A percentile compares a stretch with the other conserved stretches of the same genome.
phyloP scores from a whole-genome alignment of 2,888 invertebrate species.

The Epirrhoe alternata region DNA sequence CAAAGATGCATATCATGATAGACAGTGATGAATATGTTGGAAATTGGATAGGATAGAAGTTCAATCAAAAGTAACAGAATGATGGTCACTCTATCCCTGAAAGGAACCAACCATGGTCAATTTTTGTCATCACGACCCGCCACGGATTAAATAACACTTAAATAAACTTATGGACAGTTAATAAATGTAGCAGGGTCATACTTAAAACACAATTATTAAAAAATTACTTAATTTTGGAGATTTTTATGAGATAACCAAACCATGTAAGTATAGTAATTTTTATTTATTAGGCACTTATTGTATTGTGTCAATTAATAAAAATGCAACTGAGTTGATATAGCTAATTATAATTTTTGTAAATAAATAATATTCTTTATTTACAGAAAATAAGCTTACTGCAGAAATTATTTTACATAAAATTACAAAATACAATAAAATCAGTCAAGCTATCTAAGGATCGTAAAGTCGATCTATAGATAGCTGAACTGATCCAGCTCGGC shows the following conservation, averaged over 20 bases:
- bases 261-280: constrained; percentile 1
- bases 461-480: too few relatives aligned
- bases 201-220: constrained; percentile 9
- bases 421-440: too few relatives aligned
- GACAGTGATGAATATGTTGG: too few relatives aligned
- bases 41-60: too few relatives aligned
- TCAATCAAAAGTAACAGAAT: neutral
- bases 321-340: too few relatives aligned
- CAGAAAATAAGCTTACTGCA: too few relatives aligned
- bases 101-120: constrained; percentile 24
- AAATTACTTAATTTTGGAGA: constrained; percentile 11
- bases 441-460: too few relatives aligned
- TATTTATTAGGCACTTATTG: neutral
- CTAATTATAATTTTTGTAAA: too few relatives aligned
- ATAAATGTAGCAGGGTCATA: constrained; percentile 24
- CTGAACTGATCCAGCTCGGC: too few relatives aligned
- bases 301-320: constrained; percentile 3
- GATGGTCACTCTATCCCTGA: constrained; percentile 19
- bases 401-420: too few relatives aligned
- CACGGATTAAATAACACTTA: constrained; percentile 15
- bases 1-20: too few relatives aligned
- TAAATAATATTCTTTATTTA: too few relatives aligned
- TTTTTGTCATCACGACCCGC: constrained; percentile 23
- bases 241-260: constrained; percentile 2
- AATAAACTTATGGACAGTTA: neutral